Base-by-base conservation (phyloP, 2,113 vertebrate genomes). In the Oceanites oceanicus region DNA sequence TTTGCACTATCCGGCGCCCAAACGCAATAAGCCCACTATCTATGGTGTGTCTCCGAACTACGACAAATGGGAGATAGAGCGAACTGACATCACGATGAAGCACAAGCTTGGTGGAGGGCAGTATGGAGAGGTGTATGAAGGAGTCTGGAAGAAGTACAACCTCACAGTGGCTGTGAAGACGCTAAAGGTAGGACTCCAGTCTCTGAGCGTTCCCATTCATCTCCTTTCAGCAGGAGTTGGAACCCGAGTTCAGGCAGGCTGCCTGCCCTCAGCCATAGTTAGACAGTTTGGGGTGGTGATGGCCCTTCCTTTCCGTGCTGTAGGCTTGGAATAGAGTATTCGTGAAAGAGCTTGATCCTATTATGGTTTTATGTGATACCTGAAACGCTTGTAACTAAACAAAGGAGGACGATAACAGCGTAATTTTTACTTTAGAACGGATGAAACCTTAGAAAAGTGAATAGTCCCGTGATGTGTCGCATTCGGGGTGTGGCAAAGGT, bases 81-180 rank as follows among this genome's bases (percentile, higher is more conserved):
- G 99, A 94, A 99, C 99, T 0, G 99, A 99, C 98, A 99, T 99
- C 96, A 99, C 99, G 59, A 99, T 99, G 99, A 99, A 99, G 92
- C 99, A 99, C 98, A 99, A 99, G 95, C 98, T 99, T 66, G 99
- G 99, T 0, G 99, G 99, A 1, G 99, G 99, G 45, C 99, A 99
- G 98, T 99, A 99, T 8, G 99, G 99, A 45, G 99, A 99, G 96
- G 99, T 99, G 67, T 99, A 99, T 10, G 99, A 99, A 97, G 99
- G 99, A 1, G 99, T 99, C 72, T 99, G 99, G 99, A 99, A 99
- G 98, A 99, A 99, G 86, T 99, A 99, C 97, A 99, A 98, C 97
- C 98, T 99, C 42, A 99, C 99, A 0, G 99, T 99, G 98, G 99
- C 99, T 0, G 99, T 99, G 86, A 99, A 99, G 97, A 99, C 99